Base-by-base conservation (phyloP, 2,797 vertebrate species). In the Gallinago solitaria region DNA sequence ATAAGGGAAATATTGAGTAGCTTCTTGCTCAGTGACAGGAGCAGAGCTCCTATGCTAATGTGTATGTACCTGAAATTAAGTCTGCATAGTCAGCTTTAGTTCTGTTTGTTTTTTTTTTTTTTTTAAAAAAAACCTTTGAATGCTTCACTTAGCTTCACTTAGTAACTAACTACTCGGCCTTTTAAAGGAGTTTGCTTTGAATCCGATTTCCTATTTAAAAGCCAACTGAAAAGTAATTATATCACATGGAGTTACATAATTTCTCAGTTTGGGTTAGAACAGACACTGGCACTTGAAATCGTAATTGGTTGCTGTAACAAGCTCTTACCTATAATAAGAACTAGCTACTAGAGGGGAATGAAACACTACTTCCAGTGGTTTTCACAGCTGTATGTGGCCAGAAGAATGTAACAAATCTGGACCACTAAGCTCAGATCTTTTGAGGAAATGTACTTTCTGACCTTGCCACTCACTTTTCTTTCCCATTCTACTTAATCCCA, bases 101-200 rank as follows among this genome's bases (percentile, higher is more conserved):
- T 93, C 11, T 71, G n/a, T 45, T 54, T n/a, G n/a, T n/a, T 43
- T 43, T 87, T 92, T 54, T 8, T 37, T 37, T 37, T 35, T 35
- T 35, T 35, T 35, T 35, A 35, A 37, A 37, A 39, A 5, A 4
- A 48, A 64, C 67, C 67, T 45, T n/a, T 37, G 11, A 56, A 33
- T 83, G 17, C 53, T 93, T 90, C 33, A 32, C 23, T 60, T 91
- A 39, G n/a, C 57, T 93, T 90, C 33, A 32, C 23, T 60, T 90
- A 39, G n/a, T 68, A 73, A 43, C 13, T 57, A 87, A 48, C 33
- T 65, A 45, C 54, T 54, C 24, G 83, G 23, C n/a, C 18, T 68
- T 93, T 88, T 76, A 86, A 65, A 78, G 47, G 32, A 69, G 16
- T 78, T 93, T 90, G 27, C 28, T 91, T 91, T 93, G 63, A 19